Conservation (phyloP, 2,888 invertebrate genomes). For the Coelinius sp. region DNA sequence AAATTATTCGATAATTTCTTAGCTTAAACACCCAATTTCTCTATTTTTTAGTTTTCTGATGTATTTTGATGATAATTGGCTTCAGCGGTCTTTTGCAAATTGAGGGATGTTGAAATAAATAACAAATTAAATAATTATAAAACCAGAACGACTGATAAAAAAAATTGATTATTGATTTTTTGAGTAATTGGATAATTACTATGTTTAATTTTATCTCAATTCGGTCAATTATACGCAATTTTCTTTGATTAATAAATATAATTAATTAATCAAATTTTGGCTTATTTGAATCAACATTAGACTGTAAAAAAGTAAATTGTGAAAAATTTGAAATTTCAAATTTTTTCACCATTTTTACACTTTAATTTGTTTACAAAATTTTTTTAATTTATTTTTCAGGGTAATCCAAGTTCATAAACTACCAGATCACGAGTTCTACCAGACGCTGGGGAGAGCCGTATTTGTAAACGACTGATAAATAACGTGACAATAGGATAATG, state of each 20-base stretch:
- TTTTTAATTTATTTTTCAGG: conserved; percentile 7
- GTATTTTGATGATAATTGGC: not conserved
- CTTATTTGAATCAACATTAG: no score
- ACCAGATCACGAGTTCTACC: conserved; percentile 43
- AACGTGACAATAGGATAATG: conserved; percentile 66
- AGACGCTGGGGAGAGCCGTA: conserved; percentile 43
- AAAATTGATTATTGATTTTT: not conserved
- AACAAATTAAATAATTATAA: no score
- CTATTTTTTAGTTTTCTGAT: not conserved
- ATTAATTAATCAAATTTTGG: no score
- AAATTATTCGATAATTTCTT: not conserved
- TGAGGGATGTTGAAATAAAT: no score
- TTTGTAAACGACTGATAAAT: conserved; percentile 62
- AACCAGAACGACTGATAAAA: no score
- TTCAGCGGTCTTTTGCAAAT: no score
- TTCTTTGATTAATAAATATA: no score
- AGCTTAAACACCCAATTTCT: not conserved
- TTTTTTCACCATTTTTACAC: not conserved
- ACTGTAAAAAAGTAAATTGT: no score
- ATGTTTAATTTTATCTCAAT: no score
- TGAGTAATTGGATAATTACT: not conserved
- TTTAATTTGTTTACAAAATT: not conserved
- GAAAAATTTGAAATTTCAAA: not conserved
- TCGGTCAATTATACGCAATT: no score
- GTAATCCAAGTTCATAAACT: conserved; percentile 43